Percentiles rank a stretch among this genome's conserved stretches.
Conservation (phyloP, 2,888 invertebrate species). For the Stenodema calcarata region DNA sequence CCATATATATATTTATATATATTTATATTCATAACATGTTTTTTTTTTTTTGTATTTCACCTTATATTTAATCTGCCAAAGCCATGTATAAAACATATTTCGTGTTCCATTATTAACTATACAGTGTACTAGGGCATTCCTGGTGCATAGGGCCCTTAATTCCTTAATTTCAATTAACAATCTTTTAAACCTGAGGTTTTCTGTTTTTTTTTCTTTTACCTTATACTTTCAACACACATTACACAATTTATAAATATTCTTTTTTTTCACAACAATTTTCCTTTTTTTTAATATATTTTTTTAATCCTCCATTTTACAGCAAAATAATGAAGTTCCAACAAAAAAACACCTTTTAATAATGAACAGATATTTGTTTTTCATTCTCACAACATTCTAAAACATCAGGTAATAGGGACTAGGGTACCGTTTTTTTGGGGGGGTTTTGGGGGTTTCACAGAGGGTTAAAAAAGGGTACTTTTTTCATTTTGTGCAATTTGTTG, state of each 20-base stretch:
- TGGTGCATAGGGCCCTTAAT: constrained; percentile 21
- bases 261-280: constrained; percentile 42
- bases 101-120: constrained; percentile 51
- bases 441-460: constrained; percentile 32
- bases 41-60: constrained; percentile 47
- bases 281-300: constrained; percentile 32
- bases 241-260: constrained; percentile 44
- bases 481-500: constrained; percentile 53
- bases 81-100: constrained; percentile 56
- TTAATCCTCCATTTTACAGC: constrained; percentile 18
- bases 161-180: constrained; percentile 36
- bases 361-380: constrained; percentile 38
- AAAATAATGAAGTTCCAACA: background rate
- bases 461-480: constrained; percentile 41
- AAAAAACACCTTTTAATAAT: constrained; percentile 33
- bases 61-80: constrained; percentile 53
- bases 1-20: too few relatives aligned
- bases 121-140: constrained; percentile 47
- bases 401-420: constrained; percentile 44
- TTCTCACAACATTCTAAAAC: constrained; percentile 50
- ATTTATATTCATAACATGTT: constrained; percentile 48
- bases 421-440: constrained; percentile 1
- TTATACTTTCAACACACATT: constrained; percentile 48
- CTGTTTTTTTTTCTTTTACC: background rate
- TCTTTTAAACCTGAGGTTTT: constrained; percentile 44